A percentile compares a stretch with the other conserved stretches of the same genome.
Evolutionary conservation across 2,797 vertebrate species (phyloP).

Genomic region (Hephaestus fuliginosus): DNA sequence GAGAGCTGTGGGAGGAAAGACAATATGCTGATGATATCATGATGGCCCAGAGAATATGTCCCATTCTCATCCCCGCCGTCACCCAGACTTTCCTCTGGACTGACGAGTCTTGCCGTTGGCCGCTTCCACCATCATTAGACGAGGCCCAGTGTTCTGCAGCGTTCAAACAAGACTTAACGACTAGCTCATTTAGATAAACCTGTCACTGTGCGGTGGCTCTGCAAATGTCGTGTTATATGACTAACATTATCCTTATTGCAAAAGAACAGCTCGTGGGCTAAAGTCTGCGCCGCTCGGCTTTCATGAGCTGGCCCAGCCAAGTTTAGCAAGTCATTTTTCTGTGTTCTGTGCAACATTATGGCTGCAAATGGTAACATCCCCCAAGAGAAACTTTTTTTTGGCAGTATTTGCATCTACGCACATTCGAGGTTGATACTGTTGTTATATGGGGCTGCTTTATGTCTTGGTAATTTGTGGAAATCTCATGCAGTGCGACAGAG

Average conservation of each 20-base stretch:
- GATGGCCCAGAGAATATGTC: constrained; percentile 39
- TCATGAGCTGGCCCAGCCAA: constrained; percentile 6
- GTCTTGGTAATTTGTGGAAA: constrained; percentile 63
- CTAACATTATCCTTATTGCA: constrained; percentile 63
- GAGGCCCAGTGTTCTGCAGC: constrained; percentile 48
- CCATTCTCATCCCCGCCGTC: constrained; percentile 31
- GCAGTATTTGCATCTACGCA: constrained; percentile 50
- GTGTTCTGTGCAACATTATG: constrained; percentile 35
- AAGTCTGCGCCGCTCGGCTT: constrained; percentile 25
- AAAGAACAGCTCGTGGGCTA: constrained; percentile 57
- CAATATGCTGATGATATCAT: constrained; percentile 61
- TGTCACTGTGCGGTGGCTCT: constrained; percentile 62
- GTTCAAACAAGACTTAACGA: constrained; percentile 57
- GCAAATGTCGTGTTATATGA: constrained; percentile 59
- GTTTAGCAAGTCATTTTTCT: constrained; percentile 44
- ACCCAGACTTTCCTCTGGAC: constrained; percentile 38
- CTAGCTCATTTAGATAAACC: constrained; percentile 65
- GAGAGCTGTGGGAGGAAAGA: constrained; percentile 49
- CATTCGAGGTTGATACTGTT: constrained; percentile 48
- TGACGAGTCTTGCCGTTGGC: constrained; percentile 60
- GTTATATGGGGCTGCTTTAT: constrained; percentile 47
- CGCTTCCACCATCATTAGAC: constrained; percentile 72
- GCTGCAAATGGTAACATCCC: constrained; percentile 48
- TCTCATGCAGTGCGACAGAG: constrained; percentile 36
- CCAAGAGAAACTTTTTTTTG: constrained; percentile 19